Evolutionary conservation across 2,113 vertebrate genomes (phyloP).

Genomic region (Limnothrissa miodon): DNA sequence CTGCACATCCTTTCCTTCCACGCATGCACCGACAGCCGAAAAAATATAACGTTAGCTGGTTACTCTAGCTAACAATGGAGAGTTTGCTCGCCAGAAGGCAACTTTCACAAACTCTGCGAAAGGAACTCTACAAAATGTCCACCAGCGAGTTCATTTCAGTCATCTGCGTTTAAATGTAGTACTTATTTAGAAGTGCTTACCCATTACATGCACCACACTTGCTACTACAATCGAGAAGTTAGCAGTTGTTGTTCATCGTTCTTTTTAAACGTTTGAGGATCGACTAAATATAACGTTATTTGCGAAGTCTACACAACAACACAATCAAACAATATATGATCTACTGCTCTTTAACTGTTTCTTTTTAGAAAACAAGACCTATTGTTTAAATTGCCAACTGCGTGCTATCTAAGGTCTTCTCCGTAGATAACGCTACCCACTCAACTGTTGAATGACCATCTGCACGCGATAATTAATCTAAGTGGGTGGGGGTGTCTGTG

Average conservation of each 20-base stretch:
- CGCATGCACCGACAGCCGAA: not conserved
- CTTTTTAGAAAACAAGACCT: not conserved
- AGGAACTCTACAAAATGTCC: not conserved
- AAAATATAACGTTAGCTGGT: not conserved
- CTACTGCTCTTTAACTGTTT: not conserved
- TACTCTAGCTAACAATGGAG: not conserved
- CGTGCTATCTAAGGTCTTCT: not conserved
- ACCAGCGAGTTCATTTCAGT: slow-evolving; percentile 4
- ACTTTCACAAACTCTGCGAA: not conserved
- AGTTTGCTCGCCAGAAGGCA: not conserved
- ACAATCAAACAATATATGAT: not conserved
- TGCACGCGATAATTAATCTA: slow-evolving; percentile 7
- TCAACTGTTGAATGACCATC: slow-evolving; percentile 9
- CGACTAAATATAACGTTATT: not conserved
- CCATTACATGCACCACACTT: not conserved
- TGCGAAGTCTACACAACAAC: not conserved
- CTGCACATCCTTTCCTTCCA: slow-evolving; percentile 56
- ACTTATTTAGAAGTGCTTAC: not conserved
- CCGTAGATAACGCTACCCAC: not conserved
- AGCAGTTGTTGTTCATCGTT: slow-evolving; percentile 5
- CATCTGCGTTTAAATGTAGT: not conserved
- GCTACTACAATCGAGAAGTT: slow-evolving; percentile 18
- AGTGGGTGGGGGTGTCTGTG: slow-evolving; percentile 25
- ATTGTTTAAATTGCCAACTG: not conserved
- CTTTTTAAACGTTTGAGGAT: not conserved